A percentile compares a stretch with the other conserved stretches of the same genome.
phyloP scores from a whole-genome alignment of 2,113 vertebrate genomes.

The Mesocricetus auratus region DNA sequence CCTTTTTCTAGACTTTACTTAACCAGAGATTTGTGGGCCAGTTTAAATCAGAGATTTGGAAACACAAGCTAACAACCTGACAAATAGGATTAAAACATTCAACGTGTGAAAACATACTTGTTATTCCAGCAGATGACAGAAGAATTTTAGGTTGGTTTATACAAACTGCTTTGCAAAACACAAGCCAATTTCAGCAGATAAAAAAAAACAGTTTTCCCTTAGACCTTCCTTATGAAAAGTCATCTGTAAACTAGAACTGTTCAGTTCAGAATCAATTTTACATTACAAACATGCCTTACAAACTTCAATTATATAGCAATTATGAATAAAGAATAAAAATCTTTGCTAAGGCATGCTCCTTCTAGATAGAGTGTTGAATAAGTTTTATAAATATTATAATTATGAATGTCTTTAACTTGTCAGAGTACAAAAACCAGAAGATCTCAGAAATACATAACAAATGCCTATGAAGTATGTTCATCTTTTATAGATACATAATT shows the following conservation, averaged over 20 bases:
- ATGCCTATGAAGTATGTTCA: neutral
- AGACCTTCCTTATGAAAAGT: conserved; percentile 20
- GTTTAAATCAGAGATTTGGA: conserved; percentile 73
- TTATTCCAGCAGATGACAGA: conserved; percentile 70
- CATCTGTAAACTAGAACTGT: conserved; percentile 33
- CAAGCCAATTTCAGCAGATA: conserved; percentile 28
- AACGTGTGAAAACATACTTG: conserved; percentile 69
- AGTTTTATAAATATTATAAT: neutral
- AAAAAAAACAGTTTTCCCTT: neutral
- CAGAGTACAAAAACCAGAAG: neutral
- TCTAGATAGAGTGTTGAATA: neutral
- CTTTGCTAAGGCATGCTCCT: neutral
- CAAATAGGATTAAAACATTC: conserved; percentile 79
- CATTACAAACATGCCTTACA: neutral
- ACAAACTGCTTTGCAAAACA: conserved; percentile 63
- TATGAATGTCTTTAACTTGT: neutral
- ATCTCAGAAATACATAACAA: neutral
- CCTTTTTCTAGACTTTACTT: conserved; percentile 58
- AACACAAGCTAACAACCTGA: conserved; percentile 74
- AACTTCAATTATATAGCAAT: neutral
- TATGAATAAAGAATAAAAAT: neutral
- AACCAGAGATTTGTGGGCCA: conserved; percentile 58
- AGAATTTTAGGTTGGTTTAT: conserved; percentile 66
- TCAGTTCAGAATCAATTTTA: conserved; percentile 11
- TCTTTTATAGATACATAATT: neutral